Conservation (phyloP, 2,797 vertebrate genomes). For the Telmatherina bonti region DNA sequence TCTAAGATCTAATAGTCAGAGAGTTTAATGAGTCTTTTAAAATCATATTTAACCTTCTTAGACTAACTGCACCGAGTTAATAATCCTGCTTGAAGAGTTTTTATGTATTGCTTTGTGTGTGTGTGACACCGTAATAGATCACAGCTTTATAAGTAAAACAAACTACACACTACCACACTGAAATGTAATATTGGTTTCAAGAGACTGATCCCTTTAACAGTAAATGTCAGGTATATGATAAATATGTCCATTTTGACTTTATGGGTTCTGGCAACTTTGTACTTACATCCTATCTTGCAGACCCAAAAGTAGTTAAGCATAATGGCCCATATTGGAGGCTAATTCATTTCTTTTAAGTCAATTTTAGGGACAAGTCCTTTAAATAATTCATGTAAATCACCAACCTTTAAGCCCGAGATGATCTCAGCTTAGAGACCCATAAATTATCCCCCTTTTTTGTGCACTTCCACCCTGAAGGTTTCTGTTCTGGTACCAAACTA, state of each 20-base stretch:
- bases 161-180: neutral
- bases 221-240: neutral
- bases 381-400: conserved; percentile 3
- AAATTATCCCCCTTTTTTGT: neutral
- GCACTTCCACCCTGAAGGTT: conserved; percentile 3
- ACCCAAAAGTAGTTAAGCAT: neutral
- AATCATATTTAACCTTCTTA: neutral
- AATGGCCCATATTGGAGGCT: neutral
- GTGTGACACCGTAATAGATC: conserved; percentile 1
- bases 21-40: neutral
- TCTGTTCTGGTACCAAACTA: neutral
- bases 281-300: neutral
- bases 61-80: neutral
- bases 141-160: neutral
- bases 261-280: neutral
- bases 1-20: neutral
- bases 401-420: conserved; percentile 6
- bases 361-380: neutral
- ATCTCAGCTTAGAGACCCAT: neutral
- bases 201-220: neutral
- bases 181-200: conserved; percentile 1
- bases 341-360: conserved; percentile 3
- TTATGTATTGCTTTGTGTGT: no score
- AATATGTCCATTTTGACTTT: neutral
- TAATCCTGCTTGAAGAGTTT: neutral